Evolutionary conservation across 2,888 invertebrate genomes (phyloP), one percentile per base, ranked within the genome.

Genomic region (Polyploca ridens): DNA sequence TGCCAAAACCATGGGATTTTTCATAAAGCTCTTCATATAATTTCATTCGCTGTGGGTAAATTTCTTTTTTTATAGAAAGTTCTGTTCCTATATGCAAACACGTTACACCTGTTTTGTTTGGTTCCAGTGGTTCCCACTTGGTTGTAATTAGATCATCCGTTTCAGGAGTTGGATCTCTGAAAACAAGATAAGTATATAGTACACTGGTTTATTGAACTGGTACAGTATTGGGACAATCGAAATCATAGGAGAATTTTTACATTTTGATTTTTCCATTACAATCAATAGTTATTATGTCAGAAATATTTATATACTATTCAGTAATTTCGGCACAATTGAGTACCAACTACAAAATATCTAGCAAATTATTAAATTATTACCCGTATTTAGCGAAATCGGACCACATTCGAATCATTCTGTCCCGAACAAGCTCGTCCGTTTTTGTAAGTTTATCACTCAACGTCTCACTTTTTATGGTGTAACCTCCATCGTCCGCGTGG

Each of bases 311-410:
- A 27, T 6, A 3, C 4, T 35, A 35, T 35, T 7, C 35, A 35
- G 4, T 7, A 3, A 35, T 35, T 5, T 35, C 5, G 7, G 35
- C 7, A 4, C 35, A 7, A 7, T 35, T 3, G 7, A 35, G 35
- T 5, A 35, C 35, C 7, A 7, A 35, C 33, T 49, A 59, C 27
- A 63, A 33, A 14, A 14, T 62, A 68, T n/a, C n/a, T n/a, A n/a
- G n/a, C n/a, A n/a, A n/a, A n/a, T n/a, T n/a, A n/a, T 27, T 44
- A 58, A 41, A 49, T 61, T 77, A 89, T 85, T 79, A 95, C 90
- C 95, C 93, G 74, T 83, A 84, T 77, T 94, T 95, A 0, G 96
- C 96, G 81, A 96, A 96, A 75, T 96, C 95, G 0, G 95, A 94
- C 96, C 96, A 96, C 85, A 96, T 84, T 27, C 88, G 81, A n/a